A percentile compares a stretch with the other conserved stretches of the same genome.
These are phyloP conservation scores for Bellardia pandia DNA, from an alignment of 2,888 invertebrate species.

Conservation along the genomic window DNA sequence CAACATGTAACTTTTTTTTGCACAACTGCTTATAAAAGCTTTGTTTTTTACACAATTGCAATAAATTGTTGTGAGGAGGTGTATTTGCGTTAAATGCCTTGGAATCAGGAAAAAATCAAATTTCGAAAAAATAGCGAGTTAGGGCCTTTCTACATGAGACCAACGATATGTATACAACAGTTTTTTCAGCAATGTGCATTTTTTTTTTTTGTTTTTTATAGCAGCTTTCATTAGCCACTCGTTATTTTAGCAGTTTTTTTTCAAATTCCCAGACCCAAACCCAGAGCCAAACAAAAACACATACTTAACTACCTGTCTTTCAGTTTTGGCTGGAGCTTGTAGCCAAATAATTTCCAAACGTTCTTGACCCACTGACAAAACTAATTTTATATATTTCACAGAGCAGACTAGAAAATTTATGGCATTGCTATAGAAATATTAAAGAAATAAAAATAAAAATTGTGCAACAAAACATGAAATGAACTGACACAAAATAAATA, in stretches of 20 bases:
- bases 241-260: neutral
- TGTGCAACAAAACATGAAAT: slow-evolving; percentile 33
- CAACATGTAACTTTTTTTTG: too few species aligned
- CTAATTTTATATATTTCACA: neutral
- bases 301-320: slow-evolving; percentile 16
- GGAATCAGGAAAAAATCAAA: too few species aligned
- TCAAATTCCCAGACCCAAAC: neutral
- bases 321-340: neutral
- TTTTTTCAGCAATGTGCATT: too few species aligned
- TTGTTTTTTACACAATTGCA: too few species aligned
- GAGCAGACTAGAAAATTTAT: neutral
- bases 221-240: too few species aligned
- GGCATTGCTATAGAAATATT: neutral
- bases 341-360: neutral
- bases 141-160: too few species aligned
- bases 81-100: too few species aligned
- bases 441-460: neutral
- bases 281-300: neutral
- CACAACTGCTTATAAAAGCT: too few species aligned
- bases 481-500: slow-evolving; percentile 41
- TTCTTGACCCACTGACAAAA: slow-evolving; percentile 26
- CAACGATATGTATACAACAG: too few species aligned
- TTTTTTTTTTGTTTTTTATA: too few species aligned
- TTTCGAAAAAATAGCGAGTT: too few species aligned
- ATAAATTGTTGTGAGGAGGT: too few species aligned